Conservation (phyloP, 1,140 invertebrate genomes). For the Drosophila subobscura region DNA sequence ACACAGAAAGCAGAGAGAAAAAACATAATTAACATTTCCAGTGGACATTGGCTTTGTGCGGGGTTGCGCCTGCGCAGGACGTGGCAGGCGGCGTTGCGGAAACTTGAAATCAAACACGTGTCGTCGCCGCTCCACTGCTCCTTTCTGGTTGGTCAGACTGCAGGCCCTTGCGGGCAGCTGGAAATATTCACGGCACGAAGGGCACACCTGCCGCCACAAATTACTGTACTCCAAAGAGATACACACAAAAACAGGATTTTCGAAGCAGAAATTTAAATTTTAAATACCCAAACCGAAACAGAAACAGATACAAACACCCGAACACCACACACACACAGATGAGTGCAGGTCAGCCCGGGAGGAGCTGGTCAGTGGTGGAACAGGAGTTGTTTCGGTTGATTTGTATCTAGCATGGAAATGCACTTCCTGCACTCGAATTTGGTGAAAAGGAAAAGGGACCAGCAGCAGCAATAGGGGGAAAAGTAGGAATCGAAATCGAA, state of each 20-base stretch:
- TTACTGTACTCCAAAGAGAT: conserved; percentile 61
- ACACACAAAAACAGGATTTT: conserved; percentile 71
- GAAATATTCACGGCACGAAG: conserved; percentile 33
- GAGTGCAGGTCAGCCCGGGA: conserved; percentile 8
- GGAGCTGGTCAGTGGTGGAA: not conserved
- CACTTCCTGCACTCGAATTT: conserved; percentile 49
- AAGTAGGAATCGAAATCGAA: conserved; percentile 44
- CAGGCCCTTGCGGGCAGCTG: conserved; percentile 48
- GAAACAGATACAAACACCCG: conserved; percentile 1
- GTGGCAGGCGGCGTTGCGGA: conserved; percentile 63
- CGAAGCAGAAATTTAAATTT: conserved; percentile 69
- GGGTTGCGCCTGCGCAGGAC: conserved; percentile 58
- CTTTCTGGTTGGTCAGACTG: conserved; percentile 68
- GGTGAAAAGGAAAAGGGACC: too few relatives aligned
- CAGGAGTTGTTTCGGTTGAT: conserved; percentile 21
- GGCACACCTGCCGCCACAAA: conserved; percentile 71
- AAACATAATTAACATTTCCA: conserved; percentile 75
- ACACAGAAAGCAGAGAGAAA: conserved; percentile 30
- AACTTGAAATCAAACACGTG: conserved; percentile 82
- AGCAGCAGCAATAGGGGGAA: not conserved
- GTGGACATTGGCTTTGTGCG: conserved; percentile 42
- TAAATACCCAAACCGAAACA: conserved; percentile 39
- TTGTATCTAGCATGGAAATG: conserved; percentile 49
- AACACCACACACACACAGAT: conserved; percentile 22
- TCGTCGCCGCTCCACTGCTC: conserved; percentile 47